Conservation (phyloP, 1,140 invertebrate species). For the Octopus sinensis region DNA sequence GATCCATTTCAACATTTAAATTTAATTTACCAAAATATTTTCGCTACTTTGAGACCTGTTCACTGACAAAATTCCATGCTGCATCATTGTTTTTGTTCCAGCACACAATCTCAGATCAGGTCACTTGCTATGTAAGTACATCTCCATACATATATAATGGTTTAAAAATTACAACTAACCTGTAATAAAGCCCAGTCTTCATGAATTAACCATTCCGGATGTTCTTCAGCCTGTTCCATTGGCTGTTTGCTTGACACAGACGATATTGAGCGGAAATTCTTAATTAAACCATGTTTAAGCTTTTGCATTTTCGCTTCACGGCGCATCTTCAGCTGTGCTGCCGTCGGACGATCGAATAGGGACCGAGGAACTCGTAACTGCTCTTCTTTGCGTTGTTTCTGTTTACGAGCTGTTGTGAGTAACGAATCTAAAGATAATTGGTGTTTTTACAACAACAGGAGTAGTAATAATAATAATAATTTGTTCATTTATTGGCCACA, state of each 20-base stretch:
- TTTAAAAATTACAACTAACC: conserved; percentile 44
- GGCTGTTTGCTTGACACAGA: conserved; percentile 58
- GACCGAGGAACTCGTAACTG: conserved; percentile 77
- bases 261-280: conserved; percentile 55
- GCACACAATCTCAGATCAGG: no score
- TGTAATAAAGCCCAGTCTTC: conserved; percentile 83
- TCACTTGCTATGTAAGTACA: no score
- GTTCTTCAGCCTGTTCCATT: conserved; percentile 48
- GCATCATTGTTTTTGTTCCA: no score
- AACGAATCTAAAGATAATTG: no score
- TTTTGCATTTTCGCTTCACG: conserved; percentile 75
- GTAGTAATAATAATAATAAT: background rate
- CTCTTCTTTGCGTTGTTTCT: conserved; percentile 69
- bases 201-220: conserved; percentile 82
- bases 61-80: no score
- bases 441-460: no score
- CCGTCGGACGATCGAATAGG: conserved; percentile 80
- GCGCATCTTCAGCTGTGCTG: conserved; percentile 73
- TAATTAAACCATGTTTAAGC: conserved; percentile 60
- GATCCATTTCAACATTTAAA: no score
- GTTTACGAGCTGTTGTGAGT: conserved; percentile 50
- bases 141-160: no score
- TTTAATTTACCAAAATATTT: no score
- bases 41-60: no score
- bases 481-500: no score